These are phyloP conservation scores for Mesorhabditis sp. DNA, from an alignment of 2,888 invertebrate genomes.

Conservation along the genomic window DNA sequence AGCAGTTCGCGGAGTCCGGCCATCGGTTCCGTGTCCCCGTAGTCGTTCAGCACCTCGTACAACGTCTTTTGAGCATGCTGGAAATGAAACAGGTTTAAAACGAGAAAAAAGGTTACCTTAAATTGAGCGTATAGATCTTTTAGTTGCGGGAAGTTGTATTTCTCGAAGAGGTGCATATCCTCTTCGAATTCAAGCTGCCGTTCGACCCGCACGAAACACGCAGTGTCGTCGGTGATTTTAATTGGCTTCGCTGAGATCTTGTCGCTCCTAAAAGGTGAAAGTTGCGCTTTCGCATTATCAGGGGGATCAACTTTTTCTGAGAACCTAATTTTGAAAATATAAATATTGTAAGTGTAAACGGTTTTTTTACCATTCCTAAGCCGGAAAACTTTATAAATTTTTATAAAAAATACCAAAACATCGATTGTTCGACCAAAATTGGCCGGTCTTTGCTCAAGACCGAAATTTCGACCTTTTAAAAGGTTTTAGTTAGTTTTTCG, in stretches of 20 bases:
- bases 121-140: neutral
- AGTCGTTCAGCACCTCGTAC: neutral
- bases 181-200: slow-evolving; percentile 1
- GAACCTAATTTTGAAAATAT: no score
- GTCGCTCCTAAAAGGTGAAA: no score
- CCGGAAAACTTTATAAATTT: no score
- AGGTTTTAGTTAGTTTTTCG: no score
- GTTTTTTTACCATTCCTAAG: no score
- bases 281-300: no score
- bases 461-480: no score
- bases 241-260: neutral
- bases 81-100: neutral
- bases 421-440: no score
- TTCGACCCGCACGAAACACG: neutral
- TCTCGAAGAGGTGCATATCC: neutral
- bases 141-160: neutral
- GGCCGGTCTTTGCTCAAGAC: no score
- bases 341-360: no score
- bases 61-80: neutral
- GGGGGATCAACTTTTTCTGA: no score
- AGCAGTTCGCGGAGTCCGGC: neutral
- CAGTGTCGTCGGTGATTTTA: neutral
- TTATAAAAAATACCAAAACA: no score
- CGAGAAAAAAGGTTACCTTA: neutral
- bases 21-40: neutral